These are phyloP conservation scores for Eupithecia vulgata DNA, from an alignment of 2,888 invertebrate genomes.

Conservation along the genomic window DNA sequence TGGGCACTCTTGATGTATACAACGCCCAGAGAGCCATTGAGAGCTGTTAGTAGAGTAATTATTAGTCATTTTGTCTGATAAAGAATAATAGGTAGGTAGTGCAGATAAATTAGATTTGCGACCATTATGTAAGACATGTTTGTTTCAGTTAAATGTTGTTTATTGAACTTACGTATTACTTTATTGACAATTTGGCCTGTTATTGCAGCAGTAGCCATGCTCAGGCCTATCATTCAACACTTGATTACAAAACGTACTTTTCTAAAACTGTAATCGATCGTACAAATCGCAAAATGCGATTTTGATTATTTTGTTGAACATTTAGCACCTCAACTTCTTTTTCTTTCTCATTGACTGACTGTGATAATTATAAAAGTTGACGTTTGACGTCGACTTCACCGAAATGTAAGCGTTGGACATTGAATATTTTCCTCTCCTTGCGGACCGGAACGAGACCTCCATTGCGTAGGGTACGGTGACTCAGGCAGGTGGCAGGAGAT, in stretches of 20 bases:
- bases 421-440: too few species aligned
- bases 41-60: constrained; percentile 53
- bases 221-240: constrained; percentile 51
- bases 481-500: too few species aligned
- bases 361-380: too few species aligned
- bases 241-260: constrained; percentile 14
- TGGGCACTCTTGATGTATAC: constrained; percentile 77
- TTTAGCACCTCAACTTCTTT: too few species aligned
- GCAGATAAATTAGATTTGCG: constrained; percentile 16
- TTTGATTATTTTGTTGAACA: not conserved
- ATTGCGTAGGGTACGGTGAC: too few species aligned
- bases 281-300: constrained; percentile 4
- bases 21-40: constrained; percentile 71
- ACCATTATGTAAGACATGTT: constrained; percentile 72
- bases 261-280: not conserved
- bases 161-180: constrained; percentile 67
- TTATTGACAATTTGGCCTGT: constrained; percentile 69
- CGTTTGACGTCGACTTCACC: too few species aligned
- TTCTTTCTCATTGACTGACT: too few species aligned
- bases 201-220: constrained; percentile 76
- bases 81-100: not conserved
- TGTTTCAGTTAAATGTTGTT: constrained; percentile 29
- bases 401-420: too few species aligned
- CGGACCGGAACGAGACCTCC: too few species aligned
- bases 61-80: not conserved